These are phyloP conservation scores for Loripinus fragilis DNA, from an alignment of 2,888 invertebrate species.

Conservation along the genomic window DNA sequence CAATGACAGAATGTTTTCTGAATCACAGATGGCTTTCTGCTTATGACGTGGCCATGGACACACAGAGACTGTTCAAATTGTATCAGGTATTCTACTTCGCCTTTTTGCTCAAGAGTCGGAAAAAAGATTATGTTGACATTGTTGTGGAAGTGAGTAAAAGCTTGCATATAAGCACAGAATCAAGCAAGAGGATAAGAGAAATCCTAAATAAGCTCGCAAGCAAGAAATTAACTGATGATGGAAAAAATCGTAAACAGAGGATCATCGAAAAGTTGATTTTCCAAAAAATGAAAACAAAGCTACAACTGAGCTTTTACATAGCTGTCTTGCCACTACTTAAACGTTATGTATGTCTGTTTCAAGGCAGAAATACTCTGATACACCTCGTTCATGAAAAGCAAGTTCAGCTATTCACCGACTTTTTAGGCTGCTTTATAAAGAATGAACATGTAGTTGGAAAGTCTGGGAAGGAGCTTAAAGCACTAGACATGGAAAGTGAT, in stretches of 20 bases:
- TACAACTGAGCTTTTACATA: neutral
- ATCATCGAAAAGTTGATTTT: neutral
- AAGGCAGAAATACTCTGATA: neutral
- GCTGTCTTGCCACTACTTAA: neutral
- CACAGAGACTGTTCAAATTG: constrained; percentile 48
- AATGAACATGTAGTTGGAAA: neutral
- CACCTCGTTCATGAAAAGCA: neutral
- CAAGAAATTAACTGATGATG: constrained; percentile 11
- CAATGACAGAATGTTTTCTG: constrained; percentile 54
- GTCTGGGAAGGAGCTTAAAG: neutral
- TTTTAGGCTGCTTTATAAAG: neutral
- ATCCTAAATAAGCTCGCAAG: neutral
- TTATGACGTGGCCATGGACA: constrained; percentile 51
- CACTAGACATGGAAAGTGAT: neutral
- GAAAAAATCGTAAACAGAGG: neutral
- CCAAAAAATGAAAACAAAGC: neutral
- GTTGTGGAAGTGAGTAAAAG: neutral
- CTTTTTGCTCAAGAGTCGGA: neutral
- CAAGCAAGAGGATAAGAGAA: neutral
- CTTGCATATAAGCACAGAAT: neutral
- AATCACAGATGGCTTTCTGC: constrained; percentile 63
- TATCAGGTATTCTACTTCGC: constrained; percentile 49
- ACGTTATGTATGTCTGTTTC: neutral
- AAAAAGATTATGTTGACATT: neutral
- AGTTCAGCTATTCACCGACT: neutral